Percentiles rank a stretch among this genome's conserved stretches.
phyloP scores from a whole-genome alignment of 2,888 invertebrate species.

The Trissolcus japonicus region DNA sequence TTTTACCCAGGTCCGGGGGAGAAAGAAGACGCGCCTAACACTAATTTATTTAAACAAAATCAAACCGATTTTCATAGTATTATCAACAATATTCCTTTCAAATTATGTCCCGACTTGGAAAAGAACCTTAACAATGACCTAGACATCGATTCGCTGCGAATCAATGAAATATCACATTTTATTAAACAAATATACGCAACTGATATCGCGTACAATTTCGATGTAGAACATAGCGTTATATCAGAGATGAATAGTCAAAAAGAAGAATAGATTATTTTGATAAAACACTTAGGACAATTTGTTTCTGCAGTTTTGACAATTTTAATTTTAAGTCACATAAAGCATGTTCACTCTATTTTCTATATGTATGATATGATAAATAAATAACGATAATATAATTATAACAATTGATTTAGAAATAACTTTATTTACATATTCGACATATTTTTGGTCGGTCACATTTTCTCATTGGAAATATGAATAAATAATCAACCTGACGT shows the following conservation, averaged over 20 bases:
- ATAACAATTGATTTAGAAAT: not conserved
- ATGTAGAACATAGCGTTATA: slow-evolving; percentile 78
- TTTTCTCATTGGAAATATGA: not conserved
- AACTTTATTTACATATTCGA: not conserved
- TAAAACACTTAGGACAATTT: not conserved
- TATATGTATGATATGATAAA: not conserved
- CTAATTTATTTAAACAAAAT: slow-evolving; percentile 52
- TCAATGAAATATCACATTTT: slow-evolving; percentile 78
- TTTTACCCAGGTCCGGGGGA: slow-evolving; percentile 66
- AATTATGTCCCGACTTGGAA: slow-evolving; percentile 77
- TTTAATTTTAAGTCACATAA: not conserved
- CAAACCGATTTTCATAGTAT: slow-evolving; percentile 69
- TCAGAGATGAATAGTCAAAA: slow-evolving; percentile 74
- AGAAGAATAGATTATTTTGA: slow-evolving; percentile 10
- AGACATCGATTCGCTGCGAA: slow-evolving; percentile 75
- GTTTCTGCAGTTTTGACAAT: not conserved
- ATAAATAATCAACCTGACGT: not conserved
- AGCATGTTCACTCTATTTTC: not conserved
- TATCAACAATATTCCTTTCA: slow-evolving; percentile 78
- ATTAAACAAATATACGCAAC: slow-evolving; percentile 77
- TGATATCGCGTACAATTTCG: slow-evolving; percentile 78
- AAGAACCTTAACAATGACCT: slow-evolving; percentile 77
- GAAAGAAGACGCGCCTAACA: slow-evolving; percentile 41
- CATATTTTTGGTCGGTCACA: not conserved
- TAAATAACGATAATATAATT: not conserved